phyloP scores from a whole-genome alignment of 2,888 invertebrate genomes.

The Leptodirus hochenwartii region DNA sequence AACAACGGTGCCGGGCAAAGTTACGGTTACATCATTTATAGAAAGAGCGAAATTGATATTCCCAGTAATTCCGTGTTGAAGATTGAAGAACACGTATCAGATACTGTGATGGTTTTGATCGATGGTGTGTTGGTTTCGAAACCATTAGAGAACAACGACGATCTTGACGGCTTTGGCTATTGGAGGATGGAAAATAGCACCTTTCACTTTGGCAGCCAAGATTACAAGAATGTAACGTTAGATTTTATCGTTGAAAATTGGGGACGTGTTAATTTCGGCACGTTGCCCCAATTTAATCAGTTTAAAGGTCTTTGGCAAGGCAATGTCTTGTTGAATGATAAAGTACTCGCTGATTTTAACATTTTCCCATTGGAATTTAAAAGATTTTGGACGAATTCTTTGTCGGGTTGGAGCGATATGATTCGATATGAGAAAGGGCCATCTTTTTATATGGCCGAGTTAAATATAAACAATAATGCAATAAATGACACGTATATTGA shows the following conservation, averaged over 20 bases:
- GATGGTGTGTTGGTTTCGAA: constrained; percentile 26
- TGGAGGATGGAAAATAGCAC: constrained; percentile 21
- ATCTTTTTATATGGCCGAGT: constrained; percentile 32
- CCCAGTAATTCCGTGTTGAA: constrained; percentile 18
- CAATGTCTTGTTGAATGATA: constrained; percentile 26
- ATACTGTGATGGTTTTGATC: constrained; percentile 32
- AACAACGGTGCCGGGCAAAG: constrained; percentile 32
- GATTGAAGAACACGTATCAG: constrained; percentile 28
- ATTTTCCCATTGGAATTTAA: constrained; percentile 34
- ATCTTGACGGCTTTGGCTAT: constrained; percentile 25
- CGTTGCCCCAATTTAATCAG: constrained; percentile 23
- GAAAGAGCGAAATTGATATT: constrained; percentile 21
- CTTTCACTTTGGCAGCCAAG: constrained; percentile 15
- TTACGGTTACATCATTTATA: constrained; percentile 36
- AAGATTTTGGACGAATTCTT: constrained; percentile 23
- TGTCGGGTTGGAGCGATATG: constrained; percentile 18
- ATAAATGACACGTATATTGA: constrained; percentile 57
- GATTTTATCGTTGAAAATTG: constrained; percentile 50
- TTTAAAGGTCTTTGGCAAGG: constrained; percentile 27
- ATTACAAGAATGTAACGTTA: constrained; percentile 16
- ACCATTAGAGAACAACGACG: constrained; percentile 17
- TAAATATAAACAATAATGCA: constrained; percentile 29
- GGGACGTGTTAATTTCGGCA: constrained; percentile 51
- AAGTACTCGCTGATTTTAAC: constrained; percentile 26
- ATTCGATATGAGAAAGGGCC: constrained; percentile 28